Evolutionary conservation across 2,113 vertebrate species (phyloP).

Genomic region (Zapornia atra): DNA sequence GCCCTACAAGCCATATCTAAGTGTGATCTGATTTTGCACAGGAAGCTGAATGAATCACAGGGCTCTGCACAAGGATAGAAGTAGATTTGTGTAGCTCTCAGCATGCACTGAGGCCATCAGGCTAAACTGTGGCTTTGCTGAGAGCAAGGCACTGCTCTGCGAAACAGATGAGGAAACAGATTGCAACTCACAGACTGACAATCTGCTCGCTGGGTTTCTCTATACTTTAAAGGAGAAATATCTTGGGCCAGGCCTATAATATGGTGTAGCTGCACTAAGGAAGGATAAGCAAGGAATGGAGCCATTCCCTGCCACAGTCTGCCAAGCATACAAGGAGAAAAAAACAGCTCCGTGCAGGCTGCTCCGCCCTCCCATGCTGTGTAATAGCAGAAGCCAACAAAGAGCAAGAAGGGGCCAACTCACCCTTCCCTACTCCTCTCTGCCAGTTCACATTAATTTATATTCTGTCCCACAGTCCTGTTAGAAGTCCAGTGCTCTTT

Average conservation of each 20-base stretch:
- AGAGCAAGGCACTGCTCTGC: constrained; percentile 43
- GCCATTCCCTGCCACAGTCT: constrained; percentile 32
- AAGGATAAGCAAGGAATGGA: neutral
- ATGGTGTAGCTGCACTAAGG: neutral
- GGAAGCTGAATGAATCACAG: neutral
- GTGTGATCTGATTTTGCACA: neutral
- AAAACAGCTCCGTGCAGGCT: neutral
- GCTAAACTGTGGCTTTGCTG: constrained; percentile 47
- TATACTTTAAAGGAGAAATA: constrained; percentile 23
- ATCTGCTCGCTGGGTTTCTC: constrained; percentile 49
- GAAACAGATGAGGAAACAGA: constrained; percentile 69
- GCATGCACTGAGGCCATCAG: neutral
- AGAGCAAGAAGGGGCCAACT: constrained; percentile 4
- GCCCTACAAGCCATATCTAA: neutral
- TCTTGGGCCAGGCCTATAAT: constrained; percentile 40
- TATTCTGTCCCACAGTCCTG: neutral
- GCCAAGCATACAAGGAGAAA: constrained; percentile 20
- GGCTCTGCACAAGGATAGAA: neutral
- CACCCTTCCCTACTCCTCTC: neutral
- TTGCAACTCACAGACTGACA: constrained; percentile 52
- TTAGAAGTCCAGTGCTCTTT: neutral
- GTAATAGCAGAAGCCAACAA: constrained; percentile 21
- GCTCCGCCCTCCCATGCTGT: constrained; percentile 26
- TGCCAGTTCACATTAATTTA: neutral
- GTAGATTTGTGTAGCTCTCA: neutral